A percentile compares a stretch with the other conserved stretches of the same genome.
Conservation (phyloP, 2,888 invertebrate species). For the Tolmerus cingulatus region DNA sequence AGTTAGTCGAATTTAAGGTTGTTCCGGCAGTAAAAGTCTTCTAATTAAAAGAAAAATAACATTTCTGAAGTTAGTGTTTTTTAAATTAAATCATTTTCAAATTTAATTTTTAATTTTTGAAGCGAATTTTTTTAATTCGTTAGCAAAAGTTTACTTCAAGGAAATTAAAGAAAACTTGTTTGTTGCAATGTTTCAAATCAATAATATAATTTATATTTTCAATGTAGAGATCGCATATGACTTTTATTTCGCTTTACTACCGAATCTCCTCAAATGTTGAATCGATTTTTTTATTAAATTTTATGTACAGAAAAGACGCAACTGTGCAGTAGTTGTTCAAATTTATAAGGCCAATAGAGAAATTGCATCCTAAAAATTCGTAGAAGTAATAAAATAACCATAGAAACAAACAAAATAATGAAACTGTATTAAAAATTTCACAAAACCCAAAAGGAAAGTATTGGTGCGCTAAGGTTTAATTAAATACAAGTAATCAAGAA, state of each 20-base stretch:
- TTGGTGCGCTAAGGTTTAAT: background rate
- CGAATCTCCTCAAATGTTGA: background rate
- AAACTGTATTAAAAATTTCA: background rate
- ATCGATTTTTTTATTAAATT: background rate
- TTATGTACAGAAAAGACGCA: background rate
- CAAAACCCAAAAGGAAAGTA: background rate
- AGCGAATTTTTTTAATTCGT: too few species aligned
- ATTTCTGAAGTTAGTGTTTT: background rate
- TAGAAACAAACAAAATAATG: background rate
- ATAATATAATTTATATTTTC: too few species aligned
- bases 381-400: background rate
- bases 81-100: background rate
- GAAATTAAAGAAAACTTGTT: background rate
- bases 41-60: background rate
- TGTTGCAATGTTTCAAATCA: too few species aligned
- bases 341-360: background rate
- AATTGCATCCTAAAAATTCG: conserved; percentile 2
- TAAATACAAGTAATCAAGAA: background rate
- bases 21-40: background rate
- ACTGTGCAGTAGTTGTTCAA: background rate
- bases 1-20: background rate
- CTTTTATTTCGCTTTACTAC: background rate
- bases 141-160: background rate
- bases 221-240: background rate
- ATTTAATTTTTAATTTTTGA: too few species aligned